Evolutionary conservation across 1,140 invertebrate species (phyloP), one percentile per base, ranked within the genome.

Genomic region (Limonius californicus): DNA sequence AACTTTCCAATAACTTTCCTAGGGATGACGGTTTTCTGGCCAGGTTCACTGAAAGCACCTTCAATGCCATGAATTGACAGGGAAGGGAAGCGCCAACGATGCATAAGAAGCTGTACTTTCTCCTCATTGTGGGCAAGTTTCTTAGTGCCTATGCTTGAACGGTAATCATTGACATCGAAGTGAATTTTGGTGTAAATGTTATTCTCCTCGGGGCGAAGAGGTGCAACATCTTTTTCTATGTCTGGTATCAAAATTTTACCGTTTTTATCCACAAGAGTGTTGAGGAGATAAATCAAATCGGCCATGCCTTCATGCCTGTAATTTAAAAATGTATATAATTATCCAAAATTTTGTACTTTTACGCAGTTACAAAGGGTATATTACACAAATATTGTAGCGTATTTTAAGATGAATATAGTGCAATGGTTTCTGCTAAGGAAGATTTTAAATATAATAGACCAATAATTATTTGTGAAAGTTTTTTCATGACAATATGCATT

Each of bases 21-120:
- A 1, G 96, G 96, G 70, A 99, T 98, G 0, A 98, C 95, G 61
- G 95, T 98, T 75, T 99, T 99, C 21, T 87, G 85, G 45, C 97
- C 97, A 14, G 89, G 81, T 65, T 94, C 95, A 77, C 86, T 88
- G 71, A 97, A 98, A 11, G 96, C 96, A 54, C 95, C 95, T 83
- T 89, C 84, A 62, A 77, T 73, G 53, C 95, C 95, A 77, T 98
- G 95, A 16, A 98, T 78, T 1, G 94, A 97, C 0, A 98, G 78
- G 59, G 87, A 90, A 16, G 95, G 95, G 72, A 88, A 90, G 35
- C 95, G 83, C 94, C 94, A 98, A 50, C 95, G 84, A 72, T 91
- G 88, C 90, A 96, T 94, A 57, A 97, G 76, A 8, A 93, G 76
- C 69, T 87, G 78, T 32, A 80, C 84, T 78, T 94, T 94, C 63